Percentiles rank a stretch among this genome's conserved stretches.
Conservation (phyloP, 64 coral and sea anemone species). For the Montipora capricornis region DNA sequence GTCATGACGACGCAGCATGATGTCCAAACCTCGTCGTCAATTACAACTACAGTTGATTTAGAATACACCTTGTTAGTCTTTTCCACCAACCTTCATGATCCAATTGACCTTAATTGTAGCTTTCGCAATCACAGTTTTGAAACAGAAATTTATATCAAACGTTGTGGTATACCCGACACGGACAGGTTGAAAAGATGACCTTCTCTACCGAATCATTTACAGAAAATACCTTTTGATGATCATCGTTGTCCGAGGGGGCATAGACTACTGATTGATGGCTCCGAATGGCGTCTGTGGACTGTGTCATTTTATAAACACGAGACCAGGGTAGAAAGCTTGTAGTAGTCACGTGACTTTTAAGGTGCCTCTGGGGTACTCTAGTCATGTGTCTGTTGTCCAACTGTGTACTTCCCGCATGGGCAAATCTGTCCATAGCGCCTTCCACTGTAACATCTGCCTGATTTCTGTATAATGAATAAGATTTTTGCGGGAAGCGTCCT, state of each 20-base stretch:
- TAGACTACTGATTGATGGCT: background rate
- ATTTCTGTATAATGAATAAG: slow-evolving; percentile 6
- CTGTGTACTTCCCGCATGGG: background rate
- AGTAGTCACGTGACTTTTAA: background rate
- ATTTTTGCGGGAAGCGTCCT: background rate
- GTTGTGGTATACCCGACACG: too few relatives aligned
- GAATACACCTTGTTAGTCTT: too few relatives aligned
- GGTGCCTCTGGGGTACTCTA: background rate
- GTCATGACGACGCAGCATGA: too few relatives aligned
- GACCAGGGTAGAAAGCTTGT: slow-evolving; percentile 19
- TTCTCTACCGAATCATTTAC: background rate
- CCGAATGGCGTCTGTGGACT: background rate
- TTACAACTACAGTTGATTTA: too few relatives aligned
- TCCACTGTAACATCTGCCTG: background rate
- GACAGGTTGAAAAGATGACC: background rate
- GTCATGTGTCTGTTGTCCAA: background rate
- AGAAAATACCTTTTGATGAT: background rate
- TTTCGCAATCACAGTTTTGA: too few relatives aligned
- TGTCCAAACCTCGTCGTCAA: too few relatives aligned
- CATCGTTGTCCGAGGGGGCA: slow-evolving; percentile 5
- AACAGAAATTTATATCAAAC: too few relatives aligned
- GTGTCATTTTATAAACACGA: slow-evolving; percentile 33
- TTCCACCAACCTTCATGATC: too few relatives aligned
- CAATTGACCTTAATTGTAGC: too few relatives aligned
- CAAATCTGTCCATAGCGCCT: background rate